Evolutionary conservation across 64 coral and sea anemone genomes (phyloP).

Genomic region (Catalaphyllia jardinei): DNA sequence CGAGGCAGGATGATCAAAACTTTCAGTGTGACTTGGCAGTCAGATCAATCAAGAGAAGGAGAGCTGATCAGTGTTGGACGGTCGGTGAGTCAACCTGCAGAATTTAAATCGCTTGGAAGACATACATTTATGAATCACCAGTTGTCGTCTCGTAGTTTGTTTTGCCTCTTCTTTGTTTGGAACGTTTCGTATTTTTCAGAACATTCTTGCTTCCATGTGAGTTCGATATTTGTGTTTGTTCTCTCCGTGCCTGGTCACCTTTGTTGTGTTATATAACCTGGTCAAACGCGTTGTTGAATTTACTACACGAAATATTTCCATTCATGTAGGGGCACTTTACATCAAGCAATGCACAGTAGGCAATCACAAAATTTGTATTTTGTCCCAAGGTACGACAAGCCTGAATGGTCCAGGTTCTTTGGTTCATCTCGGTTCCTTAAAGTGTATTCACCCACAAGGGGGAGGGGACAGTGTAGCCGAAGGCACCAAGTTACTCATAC

Average conservation of each 20-base stretch:
- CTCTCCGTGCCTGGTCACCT: too few species aligned
- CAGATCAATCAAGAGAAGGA: slow-evolving; percentile 81
- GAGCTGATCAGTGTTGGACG: slow-evolving; percentile 80
- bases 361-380: neutral
- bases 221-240: too few species aligned
- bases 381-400: slow-evolving; percentile 53
- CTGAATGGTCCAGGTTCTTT: slow-evolving; percentile 86
- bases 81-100: slow-evolving; percentile 43
- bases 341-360: neutral
- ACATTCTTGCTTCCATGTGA: too few species aligned
- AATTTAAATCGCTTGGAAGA: too few species aligned
- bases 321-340: too few species aligned
- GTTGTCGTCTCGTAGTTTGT: too few species aligned
- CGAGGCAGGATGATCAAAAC: slow-evolving; percentile 78
- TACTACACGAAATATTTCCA: too few species aligned
- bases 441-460: slow-evolving; percentile 81
- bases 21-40: slow-evolving; percentile 93
- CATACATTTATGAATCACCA: neutral
- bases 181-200: too few species aligned
- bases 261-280: too few species aligned
- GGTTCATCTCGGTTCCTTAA: slow-evolving; percentile 80
- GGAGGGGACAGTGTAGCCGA: slow-evolving; percentile 57
- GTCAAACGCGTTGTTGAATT: too few species aligned
- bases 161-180: too few species aligned
- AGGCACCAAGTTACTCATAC: slow-evolving; percentile 78